Base-by-base conservation (phyloP, 2,797 vertebrate species). In the Pipistrellus pygmaeus region DNA sequence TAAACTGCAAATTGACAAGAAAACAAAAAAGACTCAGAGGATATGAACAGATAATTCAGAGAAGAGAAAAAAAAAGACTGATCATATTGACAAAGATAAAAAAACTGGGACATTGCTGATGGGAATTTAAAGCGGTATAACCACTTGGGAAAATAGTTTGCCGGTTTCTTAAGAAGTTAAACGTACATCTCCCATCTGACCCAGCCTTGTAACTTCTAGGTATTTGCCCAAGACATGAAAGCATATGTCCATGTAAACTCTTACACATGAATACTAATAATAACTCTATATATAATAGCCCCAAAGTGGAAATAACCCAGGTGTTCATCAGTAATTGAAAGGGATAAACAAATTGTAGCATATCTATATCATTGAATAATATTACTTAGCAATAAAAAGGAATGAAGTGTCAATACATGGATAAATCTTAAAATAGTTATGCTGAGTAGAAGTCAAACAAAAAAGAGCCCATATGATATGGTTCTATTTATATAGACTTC, bases 121-220 rank as follows among this genome's bases (percentile, higher is more conserved):
- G 51, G 51, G 32, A 89, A 75, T 51, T 51, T 81, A 35, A 83
- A 78, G 88, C 84, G 66, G 51, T 76, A n/a, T 17, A 44, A 3
- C 35, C 12, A 15, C n/a, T 90, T 85, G 23, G 44, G 73, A 85
- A 94, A 55, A 64, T 71, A 94, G 46, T 72, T 46, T 64, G 23
- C 53, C 35, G 64, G 30, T n/a, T 88, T 88, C 35, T 78, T 94
- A 20, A 21, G 21, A 77, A 78, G 35, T 64, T 71, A 69, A 53
- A 20, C 48, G 21, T 60, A 21, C 8, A 68, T 72, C 21, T 72
- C 20, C 35, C 46, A 57, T 35, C 2, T 88, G 72, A 66, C 44
- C 55, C 23, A 64, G 41, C 41, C 7, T 3, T 60, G 10, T 85
- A 92, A 83, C n/a, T 53, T 44, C 55, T 75, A 83, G 44, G 1